Base-by-base conservation (phyloP, 1,140 invertebrate species). In the Philaenus spumarius region DNA sequence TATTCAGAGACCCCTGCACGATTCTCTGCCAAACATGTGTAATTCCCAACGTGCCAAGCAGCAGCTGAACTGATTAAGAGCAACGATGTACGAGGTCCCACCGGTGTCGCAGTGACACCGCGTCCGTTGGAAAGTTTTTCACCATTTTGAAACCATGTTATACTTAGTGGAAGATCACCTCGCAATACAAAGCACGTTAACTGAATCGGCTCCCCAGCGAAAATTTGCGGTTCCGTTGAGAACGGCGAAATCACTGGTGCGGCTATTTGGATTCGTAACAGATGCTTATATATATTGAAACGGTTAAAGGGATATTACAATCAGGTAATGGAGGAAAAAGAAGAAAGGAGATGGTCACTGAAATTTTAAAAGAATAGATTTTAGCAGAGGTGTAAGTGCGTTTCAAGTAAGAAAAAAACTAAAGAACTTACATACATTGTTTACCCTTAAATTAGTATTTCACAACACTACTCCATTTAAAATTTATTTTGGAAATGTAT, bases 61-160 rank as follows among this genome's bases (percentile, higher is more conserved):
- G 80, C 78, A n/a, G 87, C 85, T 59, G 82, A 82, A 66, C 88
- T 83, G 65, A 93, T 89, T 55, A 82, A 86, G 60, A 93, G 73
- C 43, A 86, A 80, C 64, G 85, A 89, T 35, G 82, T 75, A 73
- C 82, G 78, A 77, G 90, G 77, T 68, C 89, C 77, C 58, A 75
- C 78, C 75, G 86, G 79, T 59, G 75, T 65, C 65, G 89, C 67
- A 63, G 74, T 71, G 72, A 93, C 68, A 66, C 86, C 81, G 69
- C 76, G 60, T 51, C 69, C 64, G 30, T 69, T 74, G 47, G 72
- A 64, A 17, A 82, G 67, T 58, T 70, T 67, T 46, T 75, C 68
- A 54, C 74, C 76, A 66, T 84, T 84, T 66, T 88, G 82, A 42
- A 78, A 82, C 80, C 77, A 68, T 30, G 17, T 77, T 35, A 90